Percentiles rank a stretch among this genome's conserved stretches.
These are phyloP conservation scores for Eubucco bourcierii DNA, from an alignment of 2,113 vertebrate species.

Conservation along the genomic window DNA sequence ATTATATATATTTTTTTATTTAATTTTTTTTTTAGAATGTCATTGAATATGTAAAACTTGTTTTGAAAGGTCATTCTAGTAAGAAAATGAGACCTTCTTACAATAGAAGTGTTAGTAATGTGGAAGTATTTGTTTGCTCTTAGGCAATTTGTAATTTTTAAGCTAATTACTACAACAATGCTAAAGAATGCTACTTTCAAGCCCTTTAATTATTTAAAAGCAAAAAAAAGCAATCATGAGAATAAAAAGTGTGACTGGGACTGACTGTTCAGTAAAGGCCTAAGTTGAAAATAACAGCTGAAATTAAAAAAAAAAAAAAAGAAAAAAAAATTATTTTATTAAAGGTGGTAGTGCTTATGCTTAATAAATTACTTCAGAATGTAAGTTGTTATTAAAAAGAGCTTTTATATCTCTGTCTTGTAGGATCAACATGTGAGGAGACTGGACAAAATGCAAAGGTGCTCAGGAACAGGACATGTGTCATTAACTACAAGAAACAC, in stretches of 20 bases:
- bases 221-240: neutral
- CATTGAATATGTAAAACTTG: neutral
- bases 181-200: neutral
- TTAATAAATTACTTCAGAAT: neutral
- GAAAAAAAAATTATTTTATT: neutral
- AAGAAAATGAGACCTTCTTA: neutral
- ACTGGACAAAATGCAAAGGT: slow-evolving; percentile 64
- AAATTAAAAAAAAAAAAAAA: neutral
- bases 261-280: neutral
- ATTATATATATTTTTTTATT: neutral
- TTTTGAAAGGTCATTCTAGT: neutral
- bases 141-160: neutral
- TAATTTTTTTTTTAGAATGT: neutral
- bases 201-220: neutral
- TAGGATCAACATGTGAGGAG: slow-evolving; percentile 60
- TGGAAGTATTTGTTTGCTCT: neutral
- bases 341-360: neutral
- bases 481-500: slow-evolving; percentile 72
- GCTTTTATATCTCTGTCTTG: neutral
- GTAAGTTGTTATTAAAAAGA: neutral
- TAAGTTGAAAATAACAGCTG: neutral
- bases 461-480: slow-evolving; percentile 67
- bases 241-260: neutral
- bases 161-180: neutral
- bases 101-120: neutral